Evolutionary conservation across 92 coral and sea anemone species (phyloP).

Genomic region (Epizoanthus illoricatus): DNA sequence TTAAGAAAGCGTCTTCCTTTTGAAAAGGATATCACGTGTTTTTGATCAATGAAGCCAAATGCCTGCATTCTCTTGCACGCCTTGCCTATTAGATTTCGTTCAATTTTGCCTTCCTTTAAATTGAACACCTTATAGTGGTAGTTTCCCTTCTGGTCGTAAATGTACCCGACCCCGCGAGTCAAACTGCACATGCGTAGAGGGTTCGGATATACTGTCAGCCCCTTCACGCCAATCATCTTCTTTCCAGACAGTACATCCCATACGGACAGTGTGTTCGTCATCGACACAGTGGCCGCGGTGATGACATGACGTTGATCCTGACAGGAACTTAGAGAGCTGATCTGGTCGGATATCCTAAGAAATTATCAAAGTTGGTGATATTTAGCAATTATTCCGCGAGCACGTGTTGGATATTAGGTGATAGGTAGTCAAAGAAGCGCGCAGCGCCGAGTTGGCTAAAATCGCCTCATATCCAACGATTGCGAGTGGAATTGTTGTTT

Average conservation of each 20-base stretch:
- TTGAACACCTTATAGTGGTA: slow-evolving; percentile 83
- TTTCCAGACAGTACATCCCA: slow-evolving; percentile 82
- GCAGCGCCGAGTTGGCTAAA: too few species aligned
- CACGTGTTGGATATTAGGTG: too few species aligned
- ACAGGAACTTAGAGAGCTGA: slow-evolving; percentile 66
- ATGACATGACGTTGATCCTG: slow-evolving; percentile 80
- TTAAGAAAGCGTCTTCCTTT: slow-evolving; percentile 85
- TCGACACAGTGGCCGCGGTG: slow-evolving; percentile 58
- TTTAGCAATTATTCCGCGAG: too few species aligned
- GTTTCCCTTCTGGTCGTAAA: slow-evolving; percentile 65
- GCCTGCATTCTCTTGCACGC: slow-evolving; percentile 96
- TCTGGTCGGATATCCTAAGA: slow-evolving; percentile 72
- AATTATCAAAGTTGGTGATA: too few species aligned
- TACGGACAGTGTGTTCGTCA: slow-evolving; percentile 56
- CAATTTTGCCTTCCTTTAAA: slow-evolving; percentile 73
- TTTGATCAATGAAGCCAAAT: slow-evolving; percentile 77
- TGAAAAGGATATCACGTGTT: slow-evolving; percentile 81
- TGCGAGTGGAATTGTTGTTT: too few species aligned
- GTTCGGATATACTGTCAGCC: slow-evolving; percentile 60
- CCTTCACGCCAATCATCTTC: slow-evolving; percentile 60
- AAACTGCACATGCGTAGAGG: slow-evolving; percentile 71
- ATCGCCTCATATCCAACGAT: too few species aligned
- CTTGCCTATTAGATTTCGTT: slow-evolving; percentile 74
- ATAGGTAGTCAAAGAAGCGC: too few species aligned
- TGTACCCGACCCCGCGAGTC: slow-evolving; percentile 81